phyloP scores from a whole-genome alignment of 2,113 vertebrate genomes.

The Ochotona princeps region DNA sequence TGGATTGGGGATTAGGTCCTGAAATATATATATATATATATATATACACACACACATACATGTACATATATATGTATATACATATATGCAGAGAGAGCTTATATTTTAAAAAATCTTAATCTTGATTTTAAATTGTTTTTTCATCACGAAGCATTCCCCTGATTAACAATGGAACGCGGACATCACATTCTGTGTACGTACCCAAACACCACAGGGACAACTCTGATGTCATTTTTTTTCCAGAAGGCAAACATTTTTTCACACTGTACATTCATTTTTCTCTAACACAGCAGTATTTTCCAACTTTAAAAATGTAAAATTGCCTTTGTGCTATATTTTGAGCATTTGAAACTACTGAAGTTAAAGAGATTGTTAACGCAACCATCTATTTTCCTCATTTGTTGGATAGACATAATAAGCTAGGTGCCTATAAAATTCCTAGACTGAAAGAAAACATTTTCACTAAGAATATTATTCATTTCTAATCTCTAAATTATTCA shows the following conservation, averaged over 20 bases:
- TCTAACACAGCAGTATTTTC: neutral
- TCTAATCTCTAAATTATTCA: too few relatives aligned
- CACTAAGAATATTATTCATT: too few relatives aligned
- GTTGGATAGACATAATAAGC: neutral
- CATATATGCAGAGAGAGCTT: neutral
- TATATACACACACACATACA: too few relatives aligned
- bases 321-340: neutral
- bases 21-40: neutral
- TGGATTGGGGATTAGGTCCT: neutral
- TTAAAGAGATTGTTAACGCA: neutral
- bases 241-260: neutral
- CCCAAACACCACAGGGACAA: neutral
- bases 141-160: neutral
- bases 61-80: too few relatives aligned
- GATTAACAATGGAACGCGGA: neutral
- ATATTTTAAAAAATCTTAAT: neutral
- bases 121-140: neutral
- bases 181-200: neutral
- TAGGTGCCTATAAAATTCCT: neutral
- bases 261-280: neutral
- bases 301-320: neutral
- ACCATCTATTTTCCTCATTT: neutral
- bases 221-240: neutral
- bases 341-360: neutral
- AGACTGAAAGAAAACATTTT: neutral